Conservation (phyloP, 2,797 vertebrate species). For the Perodicticus potto region DNA sequence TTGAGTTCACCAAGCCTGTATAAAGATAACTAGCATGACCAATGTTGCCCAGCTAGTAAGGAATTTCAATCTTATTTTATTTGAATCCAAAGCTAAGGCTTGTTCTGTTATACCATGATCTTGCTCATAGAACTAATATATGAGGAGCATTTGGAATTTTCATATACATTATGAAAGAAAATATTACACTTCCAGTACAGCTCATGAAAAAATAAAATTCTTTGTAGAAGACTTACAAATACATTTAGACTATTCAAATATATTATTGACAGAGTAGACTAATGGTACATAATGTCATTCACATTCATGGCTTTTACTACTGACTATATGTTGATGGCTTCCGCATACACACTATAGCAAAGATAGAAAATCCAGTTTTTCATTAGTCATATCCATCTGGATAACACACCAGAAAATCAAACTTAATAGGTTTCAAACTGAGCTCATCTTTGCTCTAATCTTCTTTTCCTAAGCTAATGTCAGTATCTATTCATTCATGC, state of each 20-base stretch:
- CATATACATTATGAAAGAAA: not conserved
- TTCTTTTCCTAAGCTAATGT: not conserved
- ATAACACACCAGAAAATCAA: constrained; percentile 1
- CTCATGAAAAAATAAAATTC: not conserved
- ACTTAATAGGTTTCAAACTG: not conserved
- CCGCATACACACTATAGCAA: not conserved
- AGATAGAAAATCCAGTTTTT: constrained; percentile 17
- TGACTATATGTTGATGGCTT: not conserved
- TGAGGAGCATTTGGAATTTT: not conserved
- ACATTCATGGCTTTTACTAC: not conserved
- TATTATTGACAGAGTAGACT: not conserved
- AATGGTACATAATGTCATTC: not conserved
- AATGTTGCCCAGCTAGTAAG: not conserved
- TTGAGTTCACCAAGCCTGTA: not conserved
- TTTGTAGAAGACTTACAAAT: not conserved
- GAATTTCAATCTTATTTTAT: not conserved
- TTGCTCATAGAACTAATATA: not conserved
- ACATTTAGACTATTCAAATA: constrained; percentile 1
- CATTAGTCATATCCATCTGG: not conserved
- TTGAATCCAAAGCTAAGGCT: constrained; percentile 20
- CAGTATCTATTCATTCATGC: not conserved
- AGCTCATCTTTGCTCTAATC: constrained; percentile 2
- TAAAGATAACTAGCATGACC: not conserved
- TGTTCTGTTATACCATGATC: not conserved
- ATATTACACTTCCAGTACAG: not conserved